Evolutionary conservation across 1,140 invertebrate genomes (phyloP).

Genomic region (Drosophila mauritiana): DNA sequence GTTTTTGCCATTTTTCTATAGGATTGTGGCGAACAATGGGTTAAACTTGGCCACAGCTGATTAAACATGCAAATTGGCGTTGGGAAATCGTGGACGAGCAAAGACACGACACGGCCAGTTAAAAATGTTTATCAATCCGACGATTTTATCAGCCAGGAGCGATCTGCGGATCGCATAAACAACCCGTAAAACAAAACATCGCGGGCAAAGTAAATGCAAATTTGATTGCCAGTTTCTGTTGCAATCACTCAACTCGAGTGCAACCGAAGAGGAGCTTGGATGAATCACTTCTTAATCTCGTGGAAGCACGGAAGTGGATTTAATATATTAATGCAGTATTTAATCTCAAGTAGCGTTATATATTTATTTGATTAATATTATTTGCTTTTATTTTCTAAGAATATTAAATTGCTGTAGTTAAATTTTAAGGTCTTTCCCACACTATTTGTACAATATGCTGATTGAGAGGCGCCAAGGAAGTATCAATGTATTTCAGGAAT

Average conservation of each 20-base stretch:
- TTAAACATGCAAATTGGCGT: slow-evolving; percentile 76
- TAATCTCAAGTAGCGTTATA: no score
- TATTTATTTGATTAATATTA: not conserved
- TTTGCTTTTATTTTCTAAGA: no score
- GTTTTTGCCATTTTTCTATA: slow-evolving; percentile 30
- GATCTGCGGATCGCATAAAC: slow-evolving; percentile 46
- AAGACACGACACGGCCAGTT: slow-evolving; percentile 66
- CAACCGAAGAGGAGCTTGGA: slow-evolving; percentile 8
- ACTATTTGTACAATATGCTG: not conserved
- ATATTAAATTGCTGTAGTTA: no score
- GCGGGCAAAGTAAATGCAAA: slow-evolving; percentile 52
- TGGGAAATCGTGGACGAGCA: slow-evolving; percentile 73
- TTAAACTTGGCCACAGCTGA: slow-evolving; percentile 69
- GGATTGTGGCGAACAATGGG: slow-evolving; percentile 65
- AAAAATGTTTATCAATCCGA: slow-evolving; percentile 73
- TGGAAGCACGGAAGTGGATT: not conserved
- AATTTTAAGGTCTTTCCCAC: no score
- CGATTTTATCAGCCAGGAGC: slow-evolving; percentile 66
- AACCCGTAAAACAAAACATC: slow-evolving; percentile 32
- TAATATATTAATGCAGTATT: not conserved
- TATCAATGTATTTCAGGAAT: slow-evolving; percentile 26
- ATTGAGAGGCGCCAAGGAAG: slow-evolving; percentile 30
- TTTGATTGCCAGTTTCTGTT: slow-evolving; percentile 49
- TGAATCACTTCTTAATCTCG: slow-evolving; percentile 5
- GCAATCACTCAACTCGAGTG: slow-evolving; percentile 42